A percentile compares a stretch with the other conserved stretches of the same genome.
Evolutionary conservation across 2,113 vertebrate genomes (phyloP).

Genomic region (Ctenomys sociabilis): DNA sequence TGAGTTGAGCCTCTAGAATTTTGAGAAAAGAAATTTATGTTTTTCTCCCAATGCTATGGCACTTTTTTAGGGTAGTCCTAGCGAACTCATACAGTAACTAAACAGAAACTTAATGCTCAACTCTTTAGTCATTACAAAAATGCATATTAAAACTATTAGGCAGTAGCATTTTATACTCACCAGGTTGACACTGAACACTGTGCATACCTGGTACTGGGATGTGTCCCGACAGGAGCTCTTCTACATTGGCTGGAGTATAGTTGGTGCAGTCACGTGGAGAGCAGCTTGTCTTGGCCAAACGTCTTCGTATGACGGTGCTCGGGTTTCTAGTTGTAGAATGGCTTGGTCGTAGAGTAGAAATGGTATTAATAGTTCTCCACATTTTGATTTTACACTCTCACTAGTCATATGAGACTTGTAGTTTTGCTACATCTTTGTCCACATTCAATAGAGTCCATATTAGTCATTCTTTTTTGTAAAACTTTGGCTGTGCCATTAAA

Average conservation of each 20-base stretch:
- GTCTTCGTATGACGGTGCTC: neutral
- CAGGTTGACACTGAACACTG: neutral
- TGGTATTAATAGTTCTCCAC: neutral
- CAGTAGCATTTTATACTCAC: neutral
- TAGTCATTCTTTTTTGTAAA: neutral
- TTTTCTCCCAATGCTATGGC: neutral
- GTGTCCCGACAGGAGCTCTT: neutral
- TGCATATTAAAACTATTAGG: neutral
- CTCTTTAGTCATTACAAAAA: neutral
- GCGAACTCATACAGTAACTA: neutral
- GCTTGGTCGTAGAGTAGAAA: neutral
- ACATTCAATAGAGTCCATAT: neutral
- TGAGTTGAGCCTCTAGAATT: neutral
- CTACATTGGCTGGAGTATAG: neutral
- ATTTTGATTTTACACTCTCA: neutral
- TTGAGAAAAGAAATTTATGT: neutral
- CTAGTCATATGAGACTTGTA: neutral
- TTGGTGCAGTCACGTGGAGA: neutral
- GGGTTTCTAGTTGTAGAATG: neutral
- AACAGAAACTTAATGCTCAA: neutral
- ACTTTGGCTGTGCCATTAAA: neutral
- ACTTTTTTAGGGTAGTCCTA: neutral
- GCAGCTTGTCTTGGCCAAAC: neutral
- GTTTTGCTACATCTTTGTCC: neutral
- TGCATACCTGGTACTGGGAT: neutral